phyloP scores from a whole-genome alignment of 2,888 invertebrate genomes.

The Priocnemis perturbator region DNA sequence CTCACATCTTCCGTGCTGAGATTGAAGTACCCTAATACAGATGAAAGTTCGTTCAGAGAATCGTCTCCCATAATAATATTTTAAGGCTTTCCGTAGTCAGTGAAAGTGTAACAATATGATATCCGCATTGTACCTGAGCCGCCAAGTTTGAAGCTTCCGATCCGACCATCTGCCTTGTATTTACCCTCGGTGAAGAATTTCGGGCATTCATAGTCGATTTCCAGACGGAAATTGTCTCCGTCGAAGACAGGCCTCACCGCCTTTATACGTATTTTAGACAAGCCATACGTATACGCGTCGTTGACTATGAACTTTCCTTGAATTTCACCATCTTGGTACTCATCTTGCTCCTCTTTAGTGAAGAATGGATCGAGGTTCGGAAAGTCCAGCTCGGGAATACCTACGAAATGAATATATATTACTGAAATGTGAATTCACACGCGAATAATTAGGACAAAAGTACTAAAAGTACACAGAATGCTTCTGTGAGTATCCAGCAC shows the following conservation, averaged over 20 bases:
- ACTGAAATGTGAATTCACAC: no score
- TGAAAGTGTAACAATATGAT: neutral
- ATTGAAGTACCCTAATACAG: slow-evolving; percentile 66
- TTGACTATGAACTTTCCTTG: slow-evolving; percentile 76
- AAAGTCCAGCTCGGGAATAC: slow-evolving; percentile 77
- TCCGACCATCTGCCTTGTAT: slow-evolving; percentile 80
- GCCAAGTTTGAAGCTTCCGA: slow-evolving; percentile 79
- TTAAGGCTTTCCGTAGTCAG: neutral
- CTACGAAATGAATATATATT: slow-evolving; percentile 51
- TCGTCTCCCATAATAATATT: neutral
- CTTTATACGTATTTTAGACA: slow-evolving; percentile 77
- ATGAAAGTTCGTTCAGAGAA: neutral
- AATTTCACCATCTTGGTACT: slow-evolving; percentile 73
- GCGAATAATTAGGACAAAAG: slow-evolving; percentile 9
- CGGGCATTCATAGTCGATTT: slow-evolving; percentile 79
- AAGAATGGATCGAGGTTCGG: slow-evolving; percentile 77
- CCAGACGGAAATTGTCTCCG: slow-evolving; percentile 78
- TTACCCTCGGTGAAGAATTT: slow-evolving; percentile 78
- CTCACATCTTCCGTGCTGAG: slow-evolving; percentile 66
- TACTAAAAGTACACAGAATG: neutral
- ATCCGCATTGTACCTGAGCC: slow-evolving; percentile 78
- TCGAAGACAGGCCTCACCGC: slow-evolving; percentile 79
- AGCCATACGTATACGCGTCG: slow-evolving; percentile 78
- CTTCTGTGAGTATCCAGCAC: no score
- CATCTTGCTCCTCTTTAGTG: slow-evolving; percentile 74